Percentiles rank a stretch among this genome's conserved stretches.
These are phyloP conservation scores for Varroa destructor DNA, from an alignment of 1,140 invertebrate genomes.

Conservation along the genomic window DNA sequence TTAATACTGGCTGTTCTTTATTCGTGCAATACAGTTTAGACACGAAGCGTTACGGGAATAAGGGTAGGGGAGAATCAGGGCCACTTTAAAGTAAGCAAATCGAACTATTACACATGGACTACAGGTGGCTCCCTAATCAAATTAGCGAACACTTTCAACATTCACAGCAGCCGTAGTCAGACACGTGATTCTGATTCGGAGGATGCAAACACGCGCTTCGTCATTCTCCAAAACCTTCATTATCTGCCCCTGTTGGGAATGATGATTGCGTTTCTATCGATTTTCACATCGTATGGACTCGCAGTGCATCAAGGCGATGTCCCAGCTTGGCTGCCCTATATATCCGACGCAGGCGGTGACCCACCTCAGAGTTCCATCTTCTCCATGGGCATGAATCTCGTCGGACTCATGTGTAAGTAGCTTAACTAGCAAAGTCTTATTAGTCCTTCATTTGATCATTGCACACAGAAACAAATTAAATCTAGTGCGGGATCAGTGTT, in stretches of 20 bases:
- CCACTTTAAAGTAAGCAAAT: too few species aligned
- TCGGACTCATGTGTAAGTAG: constrained; percentile 19
- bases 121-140: too few species aligned
- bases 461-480: too few species aligned
- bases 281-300: neutral
- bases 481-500: too few species aligned
- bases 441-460: too few species aligned
- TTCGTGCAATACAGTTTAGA: too few species aligned
- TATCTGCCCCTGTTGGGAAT: constrained; percentile 5
- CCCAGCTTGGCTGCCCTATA: constrained; percentile 10
- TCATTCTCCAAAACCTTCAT: neutral
- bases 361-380: constrained; percentile 13
- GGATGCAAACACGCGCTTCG: neutral
- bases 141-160: too few species aligned
- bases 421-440: neutral
- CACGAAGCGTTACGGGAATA: too few species aligned
- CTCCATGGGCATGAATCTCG: constrained; percentile 9
- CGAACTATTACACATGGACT: too few species aligned
- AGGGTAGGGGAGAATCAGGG: too few species aligned
- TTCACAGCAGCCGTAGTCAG: too few species aligned
- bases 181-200: neutral
- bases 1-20: too few species aligned
- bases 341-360: constrained; percentile 20
- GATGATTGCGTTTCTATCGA: neutral
- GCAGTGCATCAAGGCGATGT: constrained; percentile 12